Conservation (phyloP, 2,113 vertebrate species). For the Corythornis cristatus region DNA sequence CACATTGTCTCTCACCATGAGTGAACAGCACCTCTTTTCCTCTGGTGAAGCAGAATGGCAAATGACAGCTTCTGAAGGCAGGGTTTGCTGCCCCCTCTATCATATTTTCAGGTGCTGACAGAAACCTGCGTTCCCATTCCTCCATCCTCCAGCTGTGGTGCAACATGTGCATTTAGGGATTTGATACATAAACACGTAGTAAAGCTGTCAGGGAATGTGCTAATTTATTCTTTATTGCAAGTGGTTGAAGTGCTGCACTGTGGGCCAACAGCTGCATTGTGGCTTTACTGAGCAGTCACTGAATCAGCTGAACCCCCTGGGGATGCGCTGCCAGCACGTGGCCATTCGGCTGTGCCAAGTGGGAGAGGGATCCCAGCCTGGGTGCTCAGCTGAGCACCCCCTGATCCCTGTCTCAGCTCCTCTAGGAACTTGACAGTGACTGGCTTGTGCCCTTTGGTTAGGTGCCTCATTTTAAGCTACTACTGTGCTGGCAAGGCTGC, state of each 20-base stretch:
- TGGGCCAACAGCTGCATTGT: conserved; percentile 1
- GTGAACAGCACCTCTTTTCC: not conserved
- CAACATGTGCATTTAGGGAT: not conserved
- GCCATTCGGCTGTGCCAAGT: not conserved
- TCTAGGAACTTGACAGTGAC: not conserved
- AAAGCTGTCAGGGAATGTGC: not conserved
- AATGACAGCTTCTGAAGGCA: not conserved
- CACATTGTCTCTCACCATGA: rapidly evolving
- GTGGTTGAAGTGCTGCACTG: not conserved
- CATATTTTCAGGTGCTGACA: not conserved
- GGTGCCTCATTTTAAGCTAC: not conserved
- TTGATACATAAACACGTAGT: not conserved
- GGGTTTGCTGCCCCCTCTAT: not conserved
- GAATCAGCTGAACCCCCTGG: not conserved
- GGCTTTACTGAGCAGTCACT: not conserved
- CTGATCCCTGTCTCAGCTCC: not conserved
- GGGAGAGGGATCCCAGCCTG: not conserved
- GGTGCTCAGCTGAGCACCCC: not conserved
- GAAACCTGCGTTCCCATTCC: not conserved
- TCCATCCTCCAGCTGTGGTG: not conserved
- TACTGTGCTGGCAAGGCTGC: not conserved
- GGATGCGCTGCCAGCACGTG: not conserved
- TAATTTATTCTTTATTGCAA: not conserved
- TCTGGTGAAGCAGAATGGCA: not conserved
- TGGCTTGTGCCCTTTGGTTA: not conserved